Evolutionary conservation across 2,888 invertebrate genomes (phyloP).

Genomic region (Hemicrepidius hirtus): DNA sequence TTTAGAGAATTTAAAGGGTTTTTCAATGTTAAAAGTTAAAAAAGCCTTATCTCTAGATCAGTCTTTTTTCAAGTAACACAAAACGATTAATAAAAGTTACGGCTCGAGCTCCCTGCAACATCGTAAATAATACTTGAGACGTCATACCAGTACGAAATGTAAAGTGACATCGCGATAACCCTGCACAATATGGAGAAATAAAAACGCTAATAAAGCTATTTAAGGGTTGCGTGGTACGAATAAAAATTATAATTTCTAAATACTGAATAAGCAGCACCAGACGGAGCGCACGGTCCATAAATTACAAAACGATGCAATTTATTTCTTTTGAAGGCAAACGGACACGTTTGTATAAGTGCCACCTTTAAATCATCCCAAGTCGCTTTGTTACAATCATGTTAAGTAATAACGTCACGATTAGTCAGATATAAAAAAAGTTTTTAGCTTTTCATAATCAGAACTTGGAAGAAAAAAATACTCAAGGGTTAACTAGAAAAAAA

Average conservation of each 20-base stretch:
- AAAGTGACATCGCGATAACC: conserved; percentile 25
- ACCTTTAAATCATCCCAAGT: conserved; percentile 28
- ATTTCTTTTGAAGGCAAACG: conserved; percentile 27
- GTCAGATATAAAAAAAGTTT: no score
- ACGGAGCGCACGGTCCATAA: conserved; percentile 20
- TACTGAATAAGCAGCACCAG: conserved; percentile 29
- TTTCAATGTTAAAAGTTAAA: neutral
- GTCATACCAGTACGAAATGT: conserved; percentile 17
- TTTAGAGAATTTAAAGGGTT: no score
- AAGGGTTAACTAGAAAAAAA: no score
- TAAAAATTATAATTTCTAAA: conserved; percentile 44
- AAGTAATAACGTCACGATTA: conserved; percentile 5
- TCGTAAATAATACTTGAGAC: conserved; percentile 24
- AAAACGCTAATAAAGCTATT: conserved; percentile 44
- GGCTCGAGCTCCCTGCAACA: neutral
- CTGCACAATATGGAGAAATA: conserved; percentile 25
- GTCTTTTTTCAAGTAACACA: neutral
- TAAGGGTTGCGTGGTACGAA: conserved; percentile 36
- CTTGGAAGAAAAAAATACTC: no score
- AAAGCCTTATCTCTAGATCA: neutral
- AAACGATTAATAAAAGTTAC: conserved; percentile 22
- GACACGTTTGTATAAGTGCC: conserved; percentile 31
- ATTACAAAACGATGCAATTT: conserved; percentile 35
- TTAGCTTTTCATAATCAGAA: no score
- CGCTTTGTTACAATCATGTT: conserved; percentile 22